phyloP scores from a whole-genome alignment of 2,888 invertebrate species.

The Euproctis similis region DNA sequence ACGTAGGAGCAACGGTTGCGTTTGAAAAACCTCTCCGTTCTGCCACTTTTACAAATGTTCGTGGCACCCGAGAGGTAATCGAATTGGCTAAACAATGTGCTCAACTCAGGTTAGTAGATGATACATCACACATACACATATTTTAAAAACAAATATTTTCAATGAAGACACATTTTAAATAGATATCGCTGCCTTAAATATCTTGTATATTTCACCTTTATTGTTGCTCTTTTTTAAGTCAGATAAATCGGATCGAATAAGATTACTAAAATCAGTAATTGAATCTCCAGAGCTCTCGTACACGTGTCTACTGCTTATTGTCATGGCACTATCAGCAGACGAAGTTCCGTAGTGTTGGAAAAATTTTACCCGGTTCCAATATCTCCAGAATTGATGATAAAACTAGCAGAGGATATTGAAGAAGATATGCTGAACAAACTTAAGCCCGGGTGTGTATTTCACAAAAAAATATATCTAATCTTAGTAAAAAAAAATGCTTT shows the following conservation, averaged over 20 bases:
- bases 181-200: too few relatives aligned
- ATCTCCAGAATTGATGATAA: constrained; percentile 20
- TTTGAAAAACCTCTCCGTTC: constrained; percentile 90
- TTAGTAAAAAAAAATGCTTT: too few relatives aligned
- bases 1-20: constrained; percentile 67
- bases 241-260: background rate
- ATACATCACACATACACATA: too few relatives aligned
- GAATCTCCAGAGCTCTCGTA: constrained; percentile 24
- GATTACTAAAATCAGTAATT: background rate
- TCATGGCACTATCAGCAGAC: constrained; percentile 44
- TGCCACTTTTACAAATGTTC: constrained; percentile 89
- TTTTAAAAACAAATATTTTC: constrained; percentile 79
- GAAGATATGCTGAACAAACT: constrained; percentile 15
- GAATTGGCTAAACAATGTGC: constrained; percentile 88
- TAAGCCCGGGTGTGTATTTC: constrained; percentile 8
- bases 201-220: too few relatives aligned
- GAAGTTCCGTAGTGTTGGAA: constrained; percentile 15
- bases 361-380: constrained; percentile 22
- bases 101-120: constrained; percentile 88
- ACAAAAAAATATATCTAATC: too few relatives aligned
- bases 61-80: constrained; percentile 88
- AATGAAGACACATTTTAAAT: background rate
- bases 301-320: constrained; percentile 41
- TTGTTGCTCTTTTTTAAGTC: background rate
- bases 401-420: constrained; percentile 19